Evolutionary conservation across 37 sponge, comb jelly and placozoan species (phyloP).

Genomic region (Chondrilla cf. caribensis): DNA sequence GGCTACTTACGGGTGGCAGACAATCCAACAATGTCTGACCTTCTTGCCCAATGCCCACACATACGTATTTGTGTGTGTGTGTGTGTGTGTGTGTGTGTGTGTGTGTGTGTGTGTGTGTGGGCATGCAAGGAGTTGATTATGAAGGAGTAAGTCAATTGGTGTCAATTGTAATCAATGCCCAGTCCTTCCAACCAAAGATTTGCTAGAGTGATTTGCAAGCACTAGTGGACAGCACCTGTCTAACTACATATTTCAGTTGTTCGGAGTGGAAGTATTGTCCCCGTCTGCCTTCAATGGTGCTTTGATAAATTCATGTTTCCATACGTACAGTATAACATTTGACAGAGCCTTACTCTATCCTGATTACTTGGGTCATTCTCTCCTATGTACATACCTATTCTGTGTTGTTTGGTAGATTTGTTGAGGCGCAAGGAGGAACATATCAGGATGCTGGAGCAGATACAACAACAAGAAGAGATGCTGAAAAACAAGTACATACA

Average conservation of each 20-base stretch:
- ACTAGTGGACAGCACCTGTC: too few relatives aligned
- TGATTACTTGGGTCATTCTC: too few relatives aligned
- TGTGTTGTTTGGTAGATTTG: neutral
- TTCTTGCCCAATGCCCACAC: slow-evolving; percentile 2
- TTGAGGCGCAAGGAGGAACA: neutral
- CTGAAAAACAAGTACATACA: neutral
- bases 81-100: neutral
- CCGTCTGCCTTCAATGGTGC: too few relatives aligned
- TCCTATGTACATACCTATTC: too few relatives aligned
- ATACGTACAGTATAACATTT: too few relatives aligned
- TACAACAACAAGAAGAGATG: neutral
- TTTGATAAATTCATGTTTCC: too few relatives aligned
- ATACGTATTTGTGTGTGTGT: neutral
- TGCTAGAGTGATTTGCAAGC: too few relatives aligned
- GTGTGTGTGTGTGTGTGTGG: neutral
- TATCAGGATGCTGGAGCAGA: slow-evolving; percentile 18
- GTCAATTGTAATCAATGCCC: too few relatives aligned
- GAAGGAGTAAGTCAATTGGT: neutral
- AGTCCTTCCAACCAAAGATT: too few relatives aligned
- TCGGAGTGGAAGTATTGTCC: too few relatives aligned
- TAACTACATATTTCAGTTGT: too few relatives aligned
- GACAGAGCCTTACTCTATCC: too few relatives aligned
- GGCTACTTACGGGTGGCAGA: slow-evolving; percentile 16
- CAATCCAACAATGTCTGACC: neutral
- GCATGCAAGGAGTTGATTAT: neutral